These are phyloP conservation scores for Pelvicachromis taeniatus DNA, from an alignment of 2,113 vertebrate species.

Conservation along the genomic window DNA sequence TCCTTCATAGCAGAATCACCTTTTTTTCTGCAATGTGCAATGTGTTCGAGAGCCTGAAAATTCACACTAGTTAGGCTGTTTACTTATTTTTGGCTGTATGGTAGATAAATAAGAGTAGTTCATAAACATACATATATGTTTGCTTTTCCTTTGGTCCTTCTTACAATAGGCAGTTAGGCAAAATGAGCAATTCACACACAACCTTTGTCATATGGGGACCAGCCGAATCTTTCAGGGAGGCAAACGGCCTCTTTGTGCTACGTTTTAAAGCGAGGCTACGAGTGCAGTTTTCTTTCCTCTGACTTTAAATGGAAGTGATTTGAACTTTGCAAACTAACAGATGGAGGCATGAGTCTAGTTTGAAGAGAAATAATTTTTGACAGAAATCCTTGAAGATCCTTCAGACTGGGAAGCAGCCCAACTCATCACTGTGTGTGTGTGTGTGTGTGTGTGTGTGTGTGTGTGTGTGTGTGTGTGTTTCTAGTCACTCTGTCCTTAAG, in stretches of 20 bases:
- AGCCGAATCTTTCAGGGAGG: conserved; percentile 18
- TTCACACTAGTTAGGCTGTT: neutral
- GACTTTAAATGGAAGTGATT: neutral
- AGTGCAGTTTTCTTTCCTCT: neutral
- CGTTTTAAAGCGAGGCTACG: neutral
- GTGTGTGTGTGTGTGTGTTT: neutral
- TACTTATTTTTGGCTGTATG: neutral
- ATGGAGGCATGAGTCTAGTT: neutral
- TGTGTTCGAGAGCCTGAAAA: neutral
- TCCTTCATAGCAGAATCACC: neutral
- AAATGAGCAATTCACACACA: neutral
- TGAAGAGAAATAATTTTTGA: neutral
- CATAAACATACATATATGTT: neutral
- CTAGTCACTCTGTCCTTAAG: neutral
- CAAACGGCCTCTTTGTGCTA: neutral
- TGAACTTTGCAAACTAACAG: neutral
- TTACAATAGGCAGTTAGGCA: neutral
- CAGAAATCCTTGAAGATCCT: neutral
- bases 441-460: neutral
- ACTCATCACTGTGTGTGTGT: neutral
- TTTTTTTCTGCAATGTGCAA: neutral
- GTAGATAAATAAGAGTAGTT: neutral
- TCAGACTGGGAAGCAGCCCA: neutral
- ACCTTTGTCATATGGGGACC: conserved; percentile 29
- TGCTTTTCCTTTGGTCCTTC: neutral